Conservation (phyloP, 2,888 invertebrate genomes). For the Odontothrips loti region DNA sequence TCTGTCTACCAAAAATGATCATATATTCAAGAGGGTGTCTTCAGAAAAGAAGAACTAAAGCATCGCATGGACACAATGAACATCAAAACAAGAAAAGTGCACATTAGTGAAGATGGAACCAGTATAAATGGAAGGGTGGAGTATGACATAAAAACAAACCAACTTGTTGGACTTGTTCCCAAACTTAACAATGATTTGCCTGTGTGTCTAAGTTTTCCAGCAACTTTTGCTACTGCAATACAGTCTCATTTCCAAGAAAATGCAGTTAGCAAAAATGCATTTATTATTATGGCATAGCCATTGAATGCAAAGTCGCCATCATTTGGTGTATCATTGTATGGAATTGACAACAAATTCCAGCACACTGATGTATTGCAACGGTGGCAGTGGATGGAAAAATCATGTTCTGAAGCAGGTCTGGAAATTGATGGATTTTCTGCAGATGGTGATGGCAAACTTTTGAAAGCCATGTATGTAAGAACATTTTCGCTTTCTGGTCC, state of each 20-base stretch:
- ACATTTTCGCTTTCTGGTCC: background rate
- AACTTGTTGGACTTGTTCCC: slow-evolving; percentile 15
- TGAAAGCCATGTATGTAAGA: background rate
- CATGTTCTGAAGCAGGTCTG: background rate
- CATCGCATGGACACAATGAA: background rate
- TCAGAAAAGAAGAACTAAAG: background rate
- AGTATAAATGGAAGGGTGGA: background rate
- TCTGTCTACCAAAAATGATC: background rate
- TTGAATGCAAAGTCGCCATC: slow-evolving; percentile 34
- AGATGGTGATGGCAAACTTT: slow-evolving; percentile 3
- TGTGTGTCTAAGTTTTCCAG: slow-evolving; percentile 30
- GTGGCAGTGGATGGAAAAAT: slow-evolving; percentile 35
- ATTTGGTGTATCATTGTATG: slow-evolving; percentile 37
- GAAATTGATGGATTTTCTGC: slow-evolving; percentile 2
- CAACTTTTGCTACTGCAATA: slow-evolving; percentile 34
- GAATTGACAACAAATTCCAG: slow-evolving; percentile 35
- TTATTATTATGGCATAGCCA: slow-evolving; percentile 37
- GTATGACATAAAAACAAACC: slow-evolving; percentile 1
- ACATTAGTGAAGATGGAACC: background rate
- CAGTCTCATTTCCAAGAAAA: slow-evolving; percentile 32
- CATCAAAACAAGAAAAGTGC: background rate
- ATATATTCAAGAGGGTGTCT: background rate
- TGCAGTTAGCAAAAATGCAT: slow-evolving; percentile 33
- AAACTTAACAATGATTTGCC: slow-evolving; percentile 33
- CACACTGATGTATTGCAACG: slow-evolving; percentile 32